phyloP scores from a whole-genome alignment of 2,797 vertebrate species.

The Catamblyrhynchus diadema region DNA sequence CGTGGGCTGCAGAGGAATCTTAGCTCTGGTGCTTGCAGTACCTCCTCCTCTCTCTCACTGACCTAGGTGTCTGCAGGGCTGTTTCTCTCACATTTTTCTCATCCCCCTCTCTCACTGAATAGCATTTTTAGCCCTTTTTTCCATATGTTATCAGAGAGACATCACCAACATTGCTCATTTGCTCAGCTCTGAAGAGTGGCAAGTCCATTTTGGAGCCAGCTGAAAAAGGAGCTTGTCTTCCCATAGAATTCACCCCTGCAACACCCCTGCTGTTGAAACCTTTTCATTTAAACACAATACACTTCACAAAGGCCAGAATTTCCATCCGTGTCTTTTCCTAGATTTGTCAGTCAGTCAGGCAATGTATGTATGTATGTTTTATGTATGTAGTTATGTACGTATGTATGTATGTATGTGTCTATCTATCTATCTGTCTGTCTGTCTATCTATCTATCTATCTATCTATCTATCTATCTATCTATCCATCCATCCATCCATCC shows the following conservation, averaged over 20 bases:
- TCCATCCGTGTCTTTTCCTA: background rate
- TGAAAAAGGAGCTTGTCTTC: background rate
- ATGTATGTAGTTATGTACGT: background rate
- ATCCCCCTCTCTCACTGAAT: rapidly evolving
- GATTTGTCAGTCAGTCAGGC: background rate
- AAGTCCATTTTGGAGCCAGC: rapidly evolving
- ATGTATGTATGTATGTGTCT: too few species aligned
- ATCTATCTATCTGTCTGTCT: rapidly evolving
- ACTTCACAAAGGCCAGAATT: background rate
- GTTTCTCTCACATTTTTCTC: background rate
- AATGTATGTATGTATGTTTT: background rate
- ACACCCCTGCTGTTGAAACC: rapidly evolving
- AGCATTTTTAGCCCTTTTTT: background rate
- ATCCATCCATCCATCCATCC: background rate
- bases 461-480: rapidly evolving
- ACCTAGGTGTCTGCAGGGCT: background rate
- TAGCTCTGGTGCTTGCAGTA: rapidly evolving
- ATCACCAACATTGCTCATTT: background rate
- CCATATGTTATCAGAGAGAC: background rate
- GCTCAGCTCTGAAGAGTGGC: background rate
- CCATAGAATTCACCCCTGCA: background rate
- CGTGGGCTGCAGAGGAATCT: background rate
- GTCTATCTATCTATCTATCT: background rate
- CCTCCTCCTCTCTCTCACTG: background rate
- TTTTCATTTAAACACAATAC: background rate